Evolutionary conservation across 2,113 vertebrate genomes (phyloP).

Genomic region (Sorex fumeus): DNA sequence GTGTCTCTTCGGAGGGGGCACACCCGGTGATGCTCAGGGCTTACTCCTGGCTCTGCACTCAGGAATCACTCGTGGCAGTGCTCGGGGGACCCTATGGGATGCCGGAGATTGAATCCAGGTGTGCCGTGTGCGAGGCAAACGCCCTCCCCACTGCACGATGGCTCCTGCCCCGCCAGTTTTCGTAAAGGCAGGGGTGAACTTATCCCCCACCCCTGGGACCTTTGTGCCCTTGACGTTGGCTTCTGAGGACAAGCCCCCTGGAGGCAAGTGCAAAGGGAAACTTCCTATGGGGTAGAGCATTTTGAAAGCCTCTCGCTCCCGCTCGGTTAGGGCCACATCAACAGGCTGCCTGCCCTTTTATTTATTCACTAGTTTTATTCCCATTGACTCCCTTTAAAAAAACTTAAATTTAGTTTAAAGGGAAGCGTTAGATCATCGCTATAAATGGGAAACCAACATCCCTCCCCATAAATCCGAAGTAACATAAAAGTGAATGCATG

Average conservation of each 20-base stretch:
- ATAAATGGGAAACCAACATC: constrained; percentile 31
- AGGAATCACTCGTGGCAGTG: too few species aligned
- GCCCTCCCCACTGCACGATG: too few species aligned
- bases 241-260: neutral
- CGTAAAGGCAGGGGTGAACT: neutral
- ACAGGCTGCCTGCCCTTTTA: constrained; percentile 3
- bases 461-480: constrained; percentile 57
- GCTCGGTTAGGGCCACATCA: neutral
- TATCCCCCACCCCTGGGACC: neutral
- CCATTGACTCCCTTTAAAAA: constrained; percentile 53
- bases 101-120: too few species aligned
- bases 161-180: neutral
- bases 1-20: too few species aligned
- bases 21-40: too few species aligned
- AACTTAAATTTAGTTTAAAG: constrained; percentile 71
- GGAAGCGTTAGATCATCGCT: constrained; percentile 60
- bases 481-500: constrained; percentile 63
- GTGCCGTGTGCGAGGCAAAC: too few species aligned
- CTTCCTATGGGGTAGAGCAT: fast-evolving
- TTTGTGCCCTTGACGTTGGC: neutral
- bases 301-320: neutral
- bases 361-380: constrained; percentile 70
- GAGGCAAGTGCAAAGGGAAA: fast-evolving
- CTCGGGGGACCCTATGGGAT: too few species aligned
- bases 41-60: too few species aligned